phyloP scores from a whole-genome alignment of 2,888 invertebrate genomes.

The Tetragonula carbonaria region DNA sequence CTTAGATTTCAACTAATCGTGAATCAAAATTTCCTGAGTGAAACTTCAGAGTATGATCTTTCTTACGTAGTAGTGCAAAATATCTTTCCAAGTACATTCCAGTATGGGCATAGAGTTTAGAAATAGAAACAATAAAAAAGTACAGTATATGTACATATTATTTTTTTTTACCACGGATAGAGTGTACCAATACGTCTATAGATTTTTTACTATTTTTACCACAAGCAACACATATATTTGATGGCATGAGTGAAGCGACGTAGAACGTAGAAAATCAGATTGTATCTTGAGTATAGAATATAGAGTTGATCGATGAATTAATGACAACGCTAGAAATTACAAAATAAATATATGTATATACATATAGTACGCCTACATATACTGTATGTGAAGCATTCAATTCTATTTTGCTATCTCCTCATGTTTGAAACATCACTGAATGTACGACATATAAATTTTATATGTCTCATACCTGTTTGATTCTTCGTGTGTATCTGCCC shows the following conservation, averaged over 20 bases:
- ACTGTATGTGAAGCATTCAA: background rate
- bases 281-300: background rate
- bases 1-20: constrained; percentile 22
- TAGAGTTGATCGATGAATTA: background rate
- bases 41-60: constrained; percentile 10
- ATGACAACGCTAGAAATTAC: background rate
- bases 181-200: constrained; percentile 70
- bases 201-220: constrained; percentile 30
- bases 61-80: constrained; percentile 37
- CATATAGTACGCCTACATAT: constrained; percentile 1
- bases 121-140: constrained; percentile 46
- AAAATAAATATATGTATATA: background rate
- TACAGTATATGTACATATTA: constrained; percentile 54
- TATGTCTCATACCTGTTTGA: constrained; percentile 15
- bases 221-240: background rate
- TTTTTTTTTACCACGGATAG: constrained; percentile 47
- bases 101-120: constrained; percentile 58
- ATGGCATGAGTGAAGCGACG: constrained; percentile 39
- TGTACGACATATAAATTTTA: constrained; percentile 16
- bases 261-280: background rate
- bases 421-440: constrained; percentile 5
- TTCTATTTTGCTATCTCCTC: constrained; percentile 28
- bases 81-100: constrained; percentile 35
- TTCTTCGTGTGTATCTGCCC: constrained; percentile 15
- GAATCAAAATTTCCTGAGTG: constrained; percentile 27